Percentiles rank a stretch among this genome's conserved stretches.
phyloP scores from a whole-genome alignment of 2,113 vertebrate genomes.

The Hippocampus zosterae region DNA sequence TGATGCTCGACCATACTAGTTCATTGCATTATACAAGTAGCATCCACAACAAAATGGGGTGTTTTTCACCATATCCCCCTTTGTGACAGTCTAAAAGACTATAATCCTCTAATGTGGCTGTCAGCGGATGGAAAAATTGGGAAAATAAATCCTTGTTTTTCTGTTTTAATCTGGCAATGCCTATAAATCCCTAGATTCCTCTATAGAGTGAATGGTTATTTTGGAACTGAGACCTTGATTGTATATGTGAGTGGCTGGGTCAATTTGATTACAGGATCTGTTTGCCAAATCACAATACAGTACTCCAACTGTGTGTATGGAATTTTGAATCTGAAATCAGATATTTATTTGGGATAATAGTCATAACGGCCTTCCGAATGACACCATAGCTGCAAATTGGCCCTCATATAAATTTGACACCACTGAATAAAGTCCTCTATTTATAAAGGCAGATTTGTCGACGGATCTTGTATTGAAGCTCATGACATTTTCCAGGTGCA shows the following conservation, averaged over 20 bases:
- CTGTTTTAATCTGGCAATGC: slow-evolving; percentile 59
- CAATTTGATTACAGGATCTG: slow-evolving; percentile 30
- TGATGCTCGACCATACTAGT: not conserved
- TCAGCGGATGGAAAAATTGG: slow-evolving; percentile 47
- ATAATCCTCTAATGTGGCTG: slow-evolving; percentile 60
- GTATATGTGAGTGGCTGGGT: slow-evolving; percentile 44
- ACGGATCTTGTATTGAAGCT: not conserved
- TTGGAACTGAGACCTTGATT: slow-evolving; percentile 27
- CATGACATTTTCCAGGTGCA: not conserved
- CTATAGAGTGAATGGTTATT: slow-evolving; percentile 38
- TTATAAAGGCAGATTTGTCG: not conserved
- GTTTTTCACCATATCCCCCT: slow-evolving; percentile 50
- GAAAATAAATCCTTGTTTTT: slow-evolving; percentile 64
- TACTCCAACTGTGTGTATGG: slow-evolving; percentile 23
- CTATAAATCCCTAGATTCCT: slow-evolving; percentile 36
- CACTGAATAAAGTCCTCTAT: not conserved
- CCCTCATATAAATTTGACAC: no score
- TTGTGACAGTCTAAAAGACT: slow-evolving; percentile 44
- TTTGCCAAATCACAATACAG: slow-evolving; percentile 1
- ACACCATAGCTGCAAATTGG: no score
- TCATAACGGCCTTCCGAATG: no score
- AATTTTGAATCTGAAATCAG: not conserved
- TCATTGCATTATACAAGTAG: not conserved
- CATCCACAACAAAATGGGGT: slow-evolving; percentile 14
- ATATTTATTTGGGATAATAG: no score